phyloP scores from a whole-genome alignment of 2,888 invertebrate species.

The Drosophila kokeensis region DNA sequence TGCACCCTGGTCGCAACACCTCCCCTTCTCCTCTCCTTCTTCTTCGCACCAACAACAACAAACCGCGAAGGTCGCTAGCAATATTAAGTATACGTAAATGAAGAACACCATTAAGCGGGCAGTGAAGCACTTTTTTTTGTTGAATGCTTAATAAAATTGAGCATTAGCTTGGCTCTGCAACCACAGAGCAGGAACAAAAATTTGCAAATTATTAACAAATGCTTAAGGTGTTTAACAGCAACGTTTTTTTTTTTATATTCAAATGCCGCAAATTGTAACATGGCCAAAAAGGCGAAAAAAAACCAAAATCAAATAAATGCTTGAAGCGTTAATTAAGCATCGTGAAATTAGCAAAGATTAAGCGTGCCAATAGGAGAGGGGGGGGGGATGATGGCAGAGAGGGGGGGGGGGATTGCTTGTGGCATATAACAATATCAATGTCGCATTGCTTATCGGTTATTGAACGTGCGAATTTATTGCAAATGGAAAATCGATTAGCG shows the following conservation, averaged over 20 bases:
- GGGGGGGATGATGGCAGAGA: too few species aligned
- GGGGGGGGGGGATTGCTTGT: not conserved
- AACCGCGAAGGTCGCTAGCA: conserved; percentile 60
- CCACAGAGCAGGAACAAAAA: conserved; percentile 60
- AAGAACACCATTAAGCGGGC: conserved; percentile 65
- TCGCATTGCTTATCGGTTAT: conserved; percentile 64
- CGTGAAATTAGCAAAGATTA: conserved; percentile 47
- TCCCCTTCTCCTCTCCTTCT: conserved; percentile 6
- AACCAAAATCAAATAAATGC: conserved; percentile 38
- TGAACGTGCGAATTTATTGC: conserved; percentile 55
- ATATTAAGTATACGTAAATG: conserved; percentile 60
- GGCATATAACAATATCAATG: conserved; percentile 53
- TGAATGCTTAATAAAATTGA: conserved; percentile 68
- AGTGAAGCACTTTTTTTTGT: conserved; percentile 50
- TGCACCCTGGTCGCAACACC: conserved; percentile 1
- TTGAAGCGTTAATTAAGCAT: conserved; percentile 52
- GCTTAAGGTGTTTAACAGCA: conserved; percentile 33
- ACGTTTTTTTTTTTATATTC: conserved; percentile 16
- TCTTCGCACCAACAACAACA: not conserved
- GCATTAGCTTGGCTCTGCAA: conserved; percentile 54
- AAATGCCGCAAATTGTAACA: conserved; percentile 62
- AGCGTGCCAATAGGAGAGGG: not conserved
- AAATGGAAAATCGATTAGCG: conserved; percentile 67
- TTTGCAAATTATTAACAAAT: conserved; percentile 50
- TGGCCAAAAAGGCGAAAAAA: conserved; percentile 34